These are phyloP conservation scores for Drosophila tanythrix DNA, from an alignment of 2,888 invertebrate genomes.

Conservation along the genomic window DNA sequence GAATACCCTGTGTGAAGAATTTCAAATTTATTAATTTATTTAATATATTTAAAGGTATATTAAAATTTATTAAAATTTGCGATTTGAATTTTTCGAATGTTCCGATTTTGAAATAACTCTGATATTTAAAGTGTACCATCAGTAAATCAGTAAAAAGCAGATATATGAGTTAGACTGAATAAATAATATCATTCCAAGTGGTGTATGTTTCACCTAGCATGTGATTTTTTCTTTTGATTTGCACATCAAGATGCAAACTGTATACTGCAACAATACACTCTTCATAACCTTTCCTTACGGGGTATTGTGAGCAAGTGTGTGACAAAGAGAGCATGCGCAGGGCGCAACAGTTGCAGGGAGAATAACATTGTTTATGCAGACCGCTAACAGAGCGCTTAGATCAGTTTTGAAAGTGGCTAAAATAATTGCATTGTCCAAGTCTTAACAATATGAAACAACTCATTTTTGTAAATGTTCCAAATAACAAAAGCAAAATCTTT, in stretches of 20 bases:
- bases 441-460: neutral
- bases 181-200: neutral
- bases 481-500: fast-evolving
- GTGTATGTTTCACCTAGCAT: neutral
- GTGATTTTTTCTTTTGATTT: no score
- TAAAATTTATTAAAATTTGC: neutral
- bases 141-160: neutral
- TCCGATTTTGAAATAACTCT: neutral
- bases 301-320: constrained; percentile 13
- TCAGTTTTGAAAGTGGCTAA: constrained; percentile 19
- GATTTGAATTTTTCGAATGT: neutral
- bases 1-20: constrained; percentile 30
- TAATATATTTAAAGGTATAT: neutral
- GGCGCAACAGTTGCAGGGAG: constrained; percentile 58
- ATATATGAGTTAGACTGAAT: neutral
- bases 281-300: neutral
- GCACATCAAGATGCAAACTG: neutral
- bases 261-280: neutral
- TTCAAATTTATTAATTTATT: neutral
- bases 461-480: neutral
- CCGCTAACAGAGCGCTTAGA: constrained; percentile 40
- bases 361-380: constrained; percentile 35
- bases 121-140: neutral
- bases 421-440: neutral
- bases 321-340: constrained; percentile 55